phyloP scores from a whole-genome alignment of 2,888 invertebrate genomes.

The Cryptosula pallasiana region DNA sequence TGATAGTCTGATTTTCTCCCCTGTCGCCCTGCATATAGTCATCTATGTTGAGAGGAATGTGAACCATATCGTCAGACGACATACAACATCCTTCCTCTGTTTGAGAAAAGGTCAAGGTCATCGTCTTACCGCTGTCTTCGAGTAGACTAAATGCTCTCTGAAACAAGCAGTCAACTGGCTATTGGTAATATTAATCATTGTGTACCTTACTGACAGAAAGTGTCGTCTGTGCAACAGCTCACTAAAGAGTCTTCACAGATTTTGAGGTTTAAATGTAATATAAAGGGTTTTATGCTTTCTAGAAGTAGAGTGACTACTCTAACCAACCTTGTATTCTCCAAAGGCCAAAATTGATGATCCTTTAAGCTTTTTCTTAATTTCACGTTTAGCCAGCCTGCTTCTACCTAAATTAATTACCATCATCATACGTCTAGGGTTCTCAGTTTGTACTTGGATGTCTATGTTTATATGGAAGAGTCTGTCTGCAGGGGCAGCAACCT shows the following conservation, averaged over 20 bases:
- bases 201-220: no score
- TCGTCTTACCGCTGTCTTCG: background rate
- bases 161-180: no score
- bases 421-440: background rate
- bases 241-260: no score
- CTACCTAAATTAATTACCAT: background rate
- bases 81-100: conserved; percentile 9
- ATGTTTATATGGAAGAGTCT: background rate
- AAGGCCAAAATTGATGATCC: no score
- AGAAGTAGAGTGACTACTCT: no score
- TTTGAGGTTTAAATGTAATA: no score
- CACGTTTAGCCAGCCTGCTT: background rate
- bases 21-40: background rate
- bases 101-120: background rate
- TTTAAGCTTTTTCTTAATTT: no score
- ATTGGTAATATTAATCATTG: no score
- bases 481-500: background rate
- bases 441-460: background rate
- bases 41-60: background rate
- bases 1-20: no score
- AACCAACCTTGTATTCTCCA: no score
- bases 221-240: no score
- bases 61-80: background rate
- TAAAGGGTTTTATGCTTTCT: no score
- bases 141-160: background rate